phyloP scores from a whole-genome alignment of 2,888 invertebrate genomes.

The Erebia palarica region DNA sequence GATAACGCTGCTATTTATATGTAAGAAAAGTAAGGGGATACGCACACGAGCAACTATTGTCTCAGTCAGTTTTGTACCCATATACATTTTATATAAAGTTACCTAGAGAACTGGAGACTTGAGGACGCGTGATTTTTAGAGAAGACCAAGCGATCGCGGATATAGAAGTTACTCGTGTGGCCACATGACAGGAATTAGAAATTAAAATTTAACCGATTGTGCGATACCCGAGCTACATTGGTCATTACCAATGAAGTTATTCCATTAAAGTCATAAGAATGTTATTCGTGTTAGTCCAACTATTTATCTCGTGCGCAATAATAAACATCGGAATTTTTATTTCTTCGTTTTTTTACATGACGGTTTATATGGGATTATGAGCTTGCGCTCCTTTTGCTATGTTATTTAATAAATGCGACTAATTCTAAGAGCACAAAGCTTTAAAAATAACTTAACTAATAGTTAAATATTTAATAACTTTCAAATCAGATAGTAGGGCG shows the following conservation, averaged over 20 bases:
- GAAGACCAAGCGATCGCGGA: too few relatives aligned
- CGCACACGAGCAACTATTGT: neutral
- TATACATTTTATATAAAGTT: too few relatives aligned
- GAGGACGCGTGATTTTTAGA: too few relatives aligned
- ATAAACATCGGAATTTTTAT: constrained; percentile 9
- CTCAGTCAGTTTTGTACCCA: too few relatives aligned
- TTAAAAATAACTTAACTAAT: neutral
- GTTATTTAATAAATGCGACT: constrained; percentile 3
- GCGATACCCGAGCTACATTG: constrained; percentile 5
- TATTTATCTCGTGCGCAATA: constrained; percentile 9
- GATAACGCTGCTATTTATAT: constrained; percentile 6
- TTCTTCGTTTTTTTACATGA: neutral
- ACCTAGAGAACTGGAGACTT: too few relatives aligned
- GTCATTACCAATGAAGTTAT: constrained; percentile 19
- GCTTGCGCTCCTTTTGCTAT: constrained; percentile 2
- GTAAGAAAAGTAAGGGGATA: constrained; percentile 6
- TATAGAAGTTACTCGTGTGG: too few relatives aligned
- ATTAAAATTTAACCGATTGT: constrained; percentile 3
- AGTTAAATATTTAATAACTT: neutral
- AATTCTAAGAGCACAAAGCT: neutral
- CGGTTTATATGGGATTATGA: constrained; percentile 9
- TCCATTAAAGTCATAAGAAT: constrained; percentile 22
- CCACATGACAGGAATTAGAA: too few relatives aligned
- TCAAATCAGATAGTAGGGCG: too few relatives aligned
- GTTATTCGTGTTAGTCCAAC: constrained; percentile 4